phyloP scores from a whole-genome alignment of 1,140 invertebrate species.

The Diplogasteroides magnus region DNA sequence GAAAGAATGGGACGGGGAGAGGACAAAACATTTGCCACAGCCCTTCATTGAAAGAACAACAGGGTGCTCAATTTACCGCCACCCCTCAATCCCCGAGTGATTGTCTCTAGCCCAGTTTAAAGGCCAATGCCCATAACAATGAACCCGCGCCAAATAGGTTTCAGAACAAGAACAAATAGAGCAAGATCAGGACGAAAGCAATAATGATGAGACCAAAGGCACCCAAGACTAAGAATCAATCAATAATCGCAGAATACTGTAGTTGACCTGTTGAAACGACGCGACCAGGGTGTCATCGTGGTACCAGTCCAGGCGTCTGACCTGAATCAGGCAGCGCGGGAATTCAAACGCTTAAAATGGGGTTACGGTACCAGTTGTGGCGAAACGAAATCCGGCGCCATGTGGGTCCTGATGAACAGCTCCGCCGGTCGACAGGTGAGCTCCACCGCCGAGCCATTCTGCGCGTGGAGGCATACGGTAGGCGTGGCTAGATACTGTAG shows the following conservation, averaged over 20 bases:
- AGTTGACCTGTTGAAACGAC: slow-evolving; percentile 30
- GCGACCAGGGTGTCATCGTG: slow-evolving; percentile 30
- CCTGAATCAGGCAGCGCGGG: too few relatives aligned
- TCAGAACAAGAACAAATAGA: too few relatives aligned
- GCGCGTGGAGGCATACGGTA: too few relatives aligned
- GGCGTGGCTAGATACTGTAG: too few relatives aligned
- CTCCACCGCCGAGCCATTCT: slow-evolving; percentile 2
- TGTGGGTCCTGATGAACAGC: slow-evolving; percentile 26
- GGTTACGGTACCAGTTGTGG: slow-evolving; percentile 19
- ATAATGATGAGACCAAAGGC: not conserved
- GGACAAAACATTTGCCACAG: too few relatives aligned
- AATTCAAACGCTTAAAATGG: not conserved
- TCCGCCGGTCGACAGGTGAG: slow-evolving; percentile 11
- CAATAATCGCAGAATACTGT: not conserved
- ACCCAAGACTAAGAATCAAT: not conserved
- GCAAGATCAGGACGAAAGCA: slow-evolving; percentile 7
- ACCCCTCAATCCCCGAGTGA: too few relatives aligned
- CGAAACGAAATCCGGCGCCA: slow-evolving; percentile 35
- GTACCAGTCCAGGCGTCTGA: slow-evolving; percentile 32
- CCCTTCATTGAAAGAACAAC: too few relatives aligned
- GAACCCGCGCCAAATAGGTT: too few relatives aligned
- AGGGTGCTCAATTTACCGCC: too few relatives aligned
- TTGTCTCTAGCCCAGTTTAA: too few relatives aligned
- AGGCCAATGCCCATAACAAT: too few relatives aligned
- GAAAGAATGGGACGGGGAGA: too few relatives aligned